phyloP scores from a whole-genome alignment of 1,140 invertebrate species.

The Ruditapes philippinarum region DNA sequence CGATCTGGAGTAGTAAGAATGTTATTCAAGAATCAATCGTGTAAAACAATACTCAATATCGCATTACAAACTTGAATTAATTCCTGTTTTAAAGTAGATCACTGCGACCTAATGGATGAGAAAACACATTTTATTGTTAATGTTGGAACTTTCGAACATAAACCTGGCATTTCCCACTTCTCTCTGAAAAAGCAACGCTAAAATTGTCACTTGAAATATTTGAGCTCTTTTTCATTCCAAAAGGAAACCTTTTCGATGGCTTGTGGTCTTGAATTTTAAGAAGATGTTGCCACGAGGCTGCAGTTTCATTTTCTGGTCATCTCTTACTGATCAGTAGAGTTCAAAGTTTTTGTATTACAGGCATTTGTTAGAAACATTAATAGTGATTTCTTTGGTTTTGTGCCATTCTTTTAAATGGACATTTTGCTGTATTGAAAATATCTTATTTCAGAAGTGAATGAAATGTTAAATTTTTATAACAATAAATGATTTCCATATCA shows the following conservation, averaged over 20 bases:
- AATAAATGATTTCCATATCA: too few relatives aligned
- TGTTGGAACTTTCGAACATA: constrained; percentile 33
- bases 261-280: background rate
- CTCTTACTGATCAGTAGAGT: too few relatives aligned
- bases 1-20: background rate
- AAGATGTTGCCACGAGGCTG: too few relatives aligned
- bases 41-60: constrained; percentile 55
- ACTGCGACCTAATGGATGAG: constrained; percentile 11
- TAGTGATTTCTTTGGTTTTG: too few relatives aligned
- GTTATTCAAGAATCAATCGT: background rate
- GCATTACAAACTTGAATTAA: constrained; percentile 3
- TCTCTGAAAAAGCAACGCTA: background rate
- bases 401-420: too few relatives aligned
- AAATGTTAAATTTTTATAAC: too few relatives aligned
- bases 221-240: background rate
- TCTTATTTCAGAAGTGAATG: too few relatives aligned
- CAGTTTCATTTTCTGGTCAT: too few relatives aligned
- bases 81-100: constrained; percentile 19
- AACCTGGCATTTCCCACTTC: constrained; percentile 11
- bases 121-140: constrained; percentile 43
- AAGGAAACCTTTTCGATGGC: background rate
- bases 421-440: too few relatives aligned
- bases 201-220: background rate
- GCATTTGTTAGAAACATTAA: too few relatives aligned
- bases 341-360: too few relatives aligned